Percentiles rank a stretch among this genome's conserved stretches.
These are phyloP conservation scores for Acipenser oxyrinchus DNA, from an alignment of 2,797 vertebrate genomes.

Conservation along the genomic window DNA sequence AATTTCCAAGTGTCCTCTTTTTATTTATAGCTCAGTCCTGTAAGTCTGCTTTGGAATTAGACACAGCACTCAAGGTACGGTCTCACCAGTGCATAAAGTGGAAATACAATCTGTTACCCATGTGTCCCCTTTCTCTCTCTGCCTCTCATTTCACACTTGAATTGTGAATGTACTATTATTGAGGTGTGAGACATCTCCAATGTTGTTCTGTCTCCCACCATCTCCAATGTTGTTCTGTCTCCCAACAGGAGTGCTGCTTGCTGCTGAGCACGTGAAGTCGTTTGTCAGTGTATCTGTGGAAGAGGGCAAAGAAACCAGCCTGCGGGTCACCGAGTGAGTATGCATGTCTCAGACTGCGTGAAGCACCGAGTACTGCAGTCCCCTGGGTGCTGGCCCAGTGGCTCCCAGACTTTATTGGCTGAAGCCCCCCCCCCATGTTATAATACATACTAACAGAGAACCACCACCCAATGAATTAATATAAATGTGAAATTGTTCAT, in stretches of 20 bases:
- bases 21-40: too few species aligned
- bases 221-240: constrained; percentile 14
- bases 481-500: too few species aligned
- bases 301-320: constrained; percentile 84
- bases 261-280: constrained; percentile 79
- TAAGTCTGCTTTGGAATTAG: too few species aligned
- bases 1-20: too few species aligned
- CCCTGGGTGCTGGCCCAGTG: too few species aligned
- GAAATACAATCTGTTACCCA: constrained; percentile 8
- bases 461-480: background rate
- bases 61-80: background rate
- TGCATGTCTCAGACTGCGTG: constrained; percentile 6
- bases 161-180: too few species aligned
- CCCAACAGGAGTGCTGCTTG: constrained; percentile 73
- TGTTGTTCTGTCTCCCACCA: constrained; percentile 20
- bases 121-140: background rate
- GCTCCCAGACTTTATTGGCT: background rate
- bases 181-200: constrained; percentile 13
- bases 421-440: constrained; percentile 32
- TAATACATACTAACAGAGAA: background rate
- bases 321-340: constrained; percentile 85
- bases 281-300: constrained; percentile 71
- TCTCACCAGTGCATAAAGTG: constrained; percentile 29
- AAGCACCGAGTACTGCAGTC: too few species aligned
- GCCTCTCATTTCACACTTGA: too few species aligned